These are phyloP conservation scores for Trichonephila inaurata DNA, from an alignment of 1,140 invertebrate species.

Conservation along the genomic window DNA sequence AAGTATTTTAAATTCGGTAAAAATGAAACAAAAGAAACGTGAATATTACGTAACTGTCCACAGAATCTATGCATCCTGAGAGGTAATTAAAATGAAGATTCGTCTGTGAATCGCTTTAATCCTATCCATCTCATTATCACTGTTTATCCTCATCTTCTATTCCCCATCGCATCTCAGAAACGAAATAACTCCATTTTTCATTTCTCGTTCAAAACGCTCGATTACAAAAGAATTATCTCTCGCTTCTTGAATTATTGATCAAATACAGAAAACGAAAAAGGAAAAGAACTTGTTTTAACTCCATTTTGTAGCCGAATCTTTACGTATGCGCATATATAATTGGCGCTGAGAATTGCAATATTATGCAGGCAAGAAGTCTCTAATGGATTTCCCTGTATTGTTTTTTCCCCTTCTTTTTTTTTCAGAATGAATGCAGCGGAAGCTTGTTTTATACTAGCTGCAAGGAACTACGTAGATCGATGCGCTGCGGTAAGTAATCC, in stretches of 20 bases:
- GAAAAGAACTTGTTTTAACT: background rate
- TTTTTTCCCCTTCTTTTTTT: constrained; percentile 48
- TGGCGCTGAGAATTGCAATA: constrained; percentile 42
- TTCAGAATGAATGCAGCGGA: constrained; percentile 96
- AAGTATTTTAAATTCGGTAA: too few relatives aligned
- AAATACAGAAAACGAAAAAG: background rate
- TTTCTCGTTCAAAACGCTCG: background rate
- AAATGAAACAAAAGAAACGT: too few relatives aligned
- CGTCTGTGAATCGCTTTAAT: too few relatives aligned
- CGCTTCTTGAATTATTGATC: constrained; percentile 63
- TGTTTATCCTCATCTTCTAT: too few relatives aligned
- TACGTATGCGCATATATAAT: constrained; percentile 64
- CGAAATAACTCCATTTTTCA: too few relatives aligned
- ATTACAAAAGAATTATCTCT: constrained; percentile 62
- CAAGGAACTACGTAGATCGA: constrained; percentile 97
- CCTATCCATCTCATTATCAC: too few relatives aligned
- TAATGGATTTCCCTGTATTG: background rate
- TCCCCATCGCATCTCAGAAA: too few relatives aligned
- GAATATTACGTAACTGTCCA: too few relatives aligned
- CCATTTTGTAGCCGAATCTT: background rate
- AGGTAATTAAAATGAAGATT: too few relatives aligned
- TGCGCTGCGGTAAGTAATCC: constrained; percentile 89
- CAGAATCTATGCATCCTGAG: too few relatives aligned
- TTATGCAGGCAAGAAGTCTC: constrained; percentile 43
- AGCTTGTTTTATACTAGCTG: constrained; percentile 96